These are phyloP conservation scores for Spodoptera exigua DNA, from an alignment of 2,888 invertebrate species.

Conservation along the genomic window DNA sequence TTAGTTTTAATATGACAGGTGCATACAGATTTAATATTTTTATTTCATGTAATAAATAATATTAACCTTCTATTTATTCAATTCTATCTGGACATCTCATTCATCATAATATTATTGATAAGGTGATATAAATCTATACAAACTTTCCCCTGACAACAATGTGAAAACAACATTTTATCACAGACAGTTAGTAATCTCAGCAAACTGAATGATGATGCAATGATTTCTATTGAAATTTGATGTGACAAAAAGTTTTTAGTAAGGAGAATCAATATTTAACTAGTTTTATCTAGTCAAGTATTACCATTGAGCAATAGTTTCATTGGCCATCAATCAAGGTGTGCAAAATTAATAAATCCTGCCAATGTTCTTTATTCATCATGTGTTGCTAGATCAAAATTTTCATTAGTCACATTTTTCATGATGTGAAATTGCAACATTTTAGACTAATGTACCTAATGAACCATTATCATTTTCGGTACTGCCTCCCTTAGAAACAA, in stretches of 20 bases:
- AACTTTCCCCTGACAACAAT: conserved; percentile 13
- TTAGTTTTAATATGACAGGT: no score
- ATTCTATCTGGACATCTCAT: neutral
- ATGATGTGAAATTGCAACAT: neutral
- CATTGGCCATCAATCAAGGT: neutral
- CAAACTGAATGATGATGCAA: conserved; percentile 37
- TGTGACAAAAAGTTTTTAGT: conserved; percentile 2
- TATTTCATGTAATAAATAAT: no score
- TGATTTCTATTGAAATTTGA: neutral
- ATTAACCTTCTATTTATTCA: no score
- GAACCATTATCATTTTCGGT: conserved; percentile 3
- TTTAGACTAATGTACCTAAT: conserved; percentile 8
- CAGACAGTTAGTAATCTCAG: conserved; percentile 18
- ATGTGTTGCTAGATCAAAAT: conserved; percentile 13
- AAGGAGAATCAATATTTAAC: neutral
- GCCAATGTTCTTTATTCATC: neutral
- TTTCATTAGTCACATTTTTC: neutral
- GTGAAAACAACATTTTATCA: conserved; percentile 23
- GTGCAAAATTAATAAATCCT: neutral
- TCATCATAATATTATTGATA: conserved; percentile 1
- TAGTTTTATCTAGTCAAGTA: neutral
- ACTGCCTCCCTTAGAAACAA: conserved; percentile 4
- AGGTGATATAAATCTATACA: conserved; percentile 1
- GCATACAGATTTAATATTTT: no score
- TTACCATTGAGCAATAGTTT: neutral